A percentile compares a stretch with the other conserved stretches of the same genome.
Evolutionary conservation across 1,140 invertebrate species (phyloP).

Genomic region (Phortica variegata): DNA sequence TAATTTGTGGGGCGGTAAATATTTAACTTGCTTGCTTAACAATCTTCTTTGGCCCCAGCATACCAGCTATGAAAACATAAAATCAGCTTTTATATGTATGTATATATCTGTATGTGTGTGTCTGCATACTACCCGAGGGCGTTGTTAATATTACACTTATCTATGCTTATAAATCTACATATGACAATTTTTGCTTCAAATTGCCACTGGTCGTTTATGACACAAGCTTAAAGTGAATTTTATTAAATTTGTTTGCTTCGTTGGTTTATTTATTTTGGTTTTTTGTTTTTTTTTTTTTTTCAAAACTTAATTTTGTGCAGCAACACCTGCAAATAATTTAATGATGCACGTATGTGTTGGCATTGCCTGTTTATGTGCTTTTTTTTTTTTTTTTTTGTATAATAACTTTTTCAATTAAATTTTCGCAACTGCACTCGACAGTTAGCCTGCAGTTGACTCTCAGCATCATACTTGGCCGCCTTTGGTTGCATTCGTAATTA

Average conservation of each 20-base stretch:
- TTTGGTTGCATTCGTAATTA: constrained; percentile 13
- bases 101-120: constrained; percentile 10
- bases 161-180: constrained; percentile 50
- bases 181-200: constrained; percentile 47
- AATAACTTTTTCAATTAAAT: no score
- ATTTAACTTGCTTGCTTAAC: constrained; percentile 42
- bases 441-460: no score
- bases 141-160: constrained; percentile 52
- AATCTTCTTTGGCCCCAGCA: no score
- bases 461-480: no score
- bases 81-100: constrained; percentile 30
- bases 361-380: no score
- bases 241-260: constrained; percentile 21
- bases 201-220: constrained; percentile 18
- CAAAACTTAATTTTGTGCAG: no score
- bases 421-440: no score
- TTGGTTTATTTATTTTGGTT: not conserved
- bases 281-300: no score
- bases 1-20: no score
- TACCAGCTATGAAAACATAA: constrained; percentile 39
- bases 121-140: constrained; percentile 32
- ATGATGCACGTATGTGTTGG: no score
- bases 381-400: no score
- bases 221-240: not conserved
- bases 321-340: no score